Conservation (phyloP, 1,140 invertebrate species). For the Drosophila pseudoobscura region DNA sequence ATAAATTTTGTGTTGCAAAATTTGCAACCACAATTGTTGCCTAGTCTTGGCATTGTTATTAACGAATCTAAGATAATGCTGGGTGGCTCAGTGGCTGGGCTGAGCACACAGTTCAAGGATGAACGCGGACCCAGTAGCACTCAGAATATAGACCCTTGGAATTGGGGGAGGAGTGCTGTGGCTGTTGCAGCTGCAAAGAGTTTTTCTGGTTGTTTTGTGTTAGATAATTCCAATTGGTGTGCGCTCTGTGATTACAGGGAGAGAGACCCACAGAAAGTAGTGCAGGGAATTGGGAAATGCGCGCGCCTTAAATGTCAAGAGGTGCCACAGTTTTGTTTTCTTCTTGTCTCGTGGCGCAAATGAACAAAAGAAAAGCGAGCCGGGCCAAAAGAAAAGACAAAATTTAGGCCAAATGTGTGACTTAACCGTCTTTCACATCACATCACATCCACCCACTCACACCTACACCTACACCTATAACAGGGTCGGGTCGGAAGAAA, state of each 20-base stretch:
- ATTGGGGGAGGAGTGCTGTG: constrained; percentile 28
- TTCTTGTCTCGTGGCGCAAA: constrained; percentile 72
- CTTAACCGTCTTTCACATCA: constrained; percentile 78
- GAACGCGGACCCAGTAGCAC: constrained; percentile 39
- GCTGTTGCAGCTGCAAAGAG: constrained; percentile 55
- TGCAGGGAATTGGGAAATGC: constrained; percentile 70
- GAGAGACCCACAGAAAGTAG: constrained; percentile 66
- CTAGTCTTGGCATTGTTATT: constrained; percentile 68
- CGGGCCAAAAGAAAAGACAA: constrained; percentile 66
- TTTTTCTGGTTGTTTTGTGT: constrained; percentile 32
- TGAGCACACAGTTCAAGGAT: constrained; percentile 70
- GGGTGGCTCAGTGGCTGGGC: constrained; percentile 4
- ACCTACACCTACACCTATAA: constrained; percentile 28
- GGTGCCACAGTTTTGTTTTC: constrained; percentile 67
- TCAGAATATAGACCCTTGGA: constrained; percentile 57
- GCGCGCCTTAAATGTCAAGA: constrained; percentile 73
- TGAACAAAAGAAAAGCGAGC: constrained; percentile 70
- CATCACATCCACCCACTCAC: constrained; percentile 26
- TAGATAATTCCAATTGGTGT: constrained; percentile 65
- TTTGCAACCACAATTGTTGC: constrained; percentile 48
- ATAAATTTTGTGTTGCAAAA: constrained; percentile 67
- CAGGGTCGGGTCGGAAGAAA: constrained; percentile 17
- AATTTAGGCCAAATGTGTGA: constrained; percentile 81
- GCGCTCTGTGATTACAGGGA: constrained; percentile 42
- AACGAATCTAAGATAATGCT: constrained; percentile 55